Evolutionary conservation across 2,888 invertebrate genomes (phyloP), one percentile per base, ranked within the genome.

Genomic region (Hirtodrosophila trivittata): DNA sequence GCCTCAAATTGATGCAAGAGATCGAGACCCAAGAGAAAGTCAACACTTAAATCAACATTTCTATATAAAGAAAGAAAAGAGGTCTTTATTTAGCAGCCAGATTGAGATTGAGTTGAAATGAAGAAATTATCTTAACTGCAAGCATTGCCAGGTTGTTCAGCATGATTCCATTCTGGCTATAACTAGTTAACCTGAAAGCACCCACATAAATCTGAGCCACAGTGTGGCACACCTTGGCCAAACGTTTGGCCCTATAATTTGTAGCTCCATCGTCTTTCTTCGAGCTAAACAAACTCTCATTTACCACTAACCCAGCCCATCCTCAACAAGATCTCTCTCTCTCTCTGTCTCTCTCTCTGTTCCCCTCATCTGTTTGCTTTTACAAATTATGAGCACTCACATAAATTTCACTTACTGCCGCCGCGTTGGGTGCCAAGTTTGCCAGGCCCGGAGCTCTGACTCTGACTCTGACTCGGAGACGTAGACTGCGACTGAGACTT

Each of bases 321-420:
- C 3, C 12, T 12, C 30, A 21, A 14, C 16, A 26, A 21, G 26
- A 21, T 28, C 57, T 49, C 50, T 58, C 43, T 46, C 43, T 14
- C 1, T 18, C 43, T 35, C 51, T 12, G 3, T 35, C 14, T 18
- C 33, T 7, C 47, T 13, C 41, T 42, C 1, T 14, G 5, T n/a
- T 9, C 9, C 18, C 26, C 14, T 51, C 41, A 56, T 42, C 16
- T 59, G 52, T 68, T 65, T 64, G 64, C 62, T 57, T 74, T 71
- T 55, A 55, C 75, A 76, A 85, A 78, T 81, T 81, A 82, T 85
- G 83, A 81, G 55, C 85, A 72, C 83, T 66, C 77, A 66, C 78
- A 81, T 85, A 76, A 81, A 81, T 85, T 85, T 81, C 68, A 75
- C 80, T 76, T 54, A 69, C 58, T 62, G 50, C 62, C 42, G 41